phyloP scores from a whole-genome alignment of 2,888 invertebrate genomes.

The Cacoxenus indagator region DNA sequence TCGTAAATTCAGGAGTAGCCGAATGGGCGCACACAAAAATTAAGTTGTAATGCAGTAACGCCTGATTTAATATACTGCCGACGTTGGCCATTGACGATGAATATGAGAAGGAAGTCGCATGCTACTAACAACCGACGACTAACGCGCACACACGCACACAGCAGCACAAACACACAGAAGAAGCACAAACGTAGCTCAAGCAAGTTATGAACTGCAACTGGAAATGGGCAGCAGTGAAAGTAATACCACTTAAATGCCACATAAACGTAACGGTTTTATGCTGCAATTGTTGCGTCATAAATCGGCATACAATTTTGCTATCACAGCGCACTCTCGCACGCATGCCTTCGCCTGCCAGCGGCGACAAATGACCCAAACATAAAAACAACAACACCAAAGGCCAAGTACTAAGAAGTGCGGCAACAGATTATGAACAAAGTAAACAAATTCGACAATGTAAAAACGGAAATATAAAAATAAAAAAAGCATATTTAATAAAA shows the following conservation, averaged over 20 bases:
- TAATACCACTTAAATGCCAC: slow-evolving; percentile 10
- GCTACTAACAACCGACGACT: too few relatives aligned
- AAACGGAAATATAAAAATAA: slow-evolving; percentile 25
- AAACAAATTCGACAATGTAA: too few relatives aligned
- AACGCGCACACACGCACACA: too few relatives aligned
- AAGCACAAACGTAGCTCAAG: too few relatives aligned
- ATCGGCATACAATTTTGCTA: slow-evolving; percentile 39
- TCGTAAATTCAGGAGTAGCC: slow-evolving; percentile 12
- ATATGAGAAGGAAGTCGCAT: neutral
- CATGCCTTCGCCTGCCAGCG: slow-evolving; percentile 24
- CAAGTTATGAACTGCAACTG: neutral
- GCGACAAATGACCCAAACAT: slow-evolving; percentile 34
- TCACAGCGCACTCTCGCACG: too few relatives aligned
- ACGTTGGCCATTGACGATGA: neutral
- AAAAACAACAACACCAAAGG: too few relatives aligned
- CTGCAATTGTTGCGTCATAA: slow-evolving; percentile 51
- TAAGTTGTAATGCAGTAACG: slow-evolving; percentile 54
- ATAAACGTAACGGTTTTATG: slow-evolving; percentile 4
- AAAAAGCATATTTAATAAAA: slow-evolving; percentile 59
- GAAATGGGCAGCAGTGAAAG: neutral
- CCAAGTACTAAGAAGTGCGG: too few relatives aligned
- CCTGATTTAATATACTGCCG: slow-evolving; percentile 37
- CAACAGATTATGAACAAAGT: too few relatives aligned
- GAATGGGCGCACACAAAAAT: slow-evolving; percentile 51
- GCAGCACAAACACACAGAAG: too few relatives aligned